These are phyloP conservation scores for Diachrysia chrysitis DNA, from an alignment of 2,888 invertebrate species.

Conservation along the genomic window DNA sequence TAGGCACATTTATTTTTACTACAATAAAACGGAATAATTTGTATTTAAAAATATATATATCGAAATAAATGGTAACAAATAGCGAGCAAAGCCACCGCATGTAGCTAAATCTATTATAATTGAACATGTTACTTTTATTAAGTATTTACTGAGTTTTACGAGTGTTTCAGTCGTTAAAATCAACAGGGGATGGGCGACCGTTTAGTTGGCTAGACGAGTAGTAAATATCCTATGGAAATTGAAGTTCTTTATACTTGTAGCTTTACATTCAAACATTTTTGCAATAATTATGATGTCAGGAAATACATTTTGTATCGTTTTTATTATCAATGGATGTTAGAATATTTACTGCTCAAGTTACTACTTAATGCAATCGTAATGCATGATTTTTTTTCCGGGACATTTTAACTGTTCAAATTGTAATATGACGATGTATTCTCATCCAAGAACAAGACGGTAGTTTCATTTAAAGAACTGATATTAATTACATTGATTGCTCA, in stretches of 20 bases:
- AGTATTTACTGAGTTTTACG: slow-evolving; percentile 51
- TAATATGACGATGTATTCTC: too few relatives aligned
- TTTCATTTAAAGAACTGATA: too few relatives aligned
- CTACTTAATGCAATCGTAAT: too few relatives aligned
- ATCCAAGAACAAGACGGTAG: too few relatives aligned
- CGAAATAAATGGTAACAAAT: not conserved
- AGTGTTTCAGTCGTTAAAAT: slow-evolving; percentile 40
- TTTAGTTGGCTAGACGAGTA: slow-evolving; percentile 33
- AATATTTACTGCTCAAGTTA: not conserved
- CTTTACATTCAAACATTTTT: slow-evolving; percentile 18
- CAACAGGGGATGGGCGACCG: slow-evolving; percentile 40
- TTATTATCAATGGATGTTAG: not conserved
- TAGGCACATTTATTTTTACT: too few relatives aligned
- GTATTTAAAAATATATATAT: too few relatives aligned
- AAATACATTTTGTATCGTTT: not conserved
- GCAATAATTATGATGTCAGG: not conserved
- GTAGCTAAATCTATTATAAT: slow-evolving; percentile 27
- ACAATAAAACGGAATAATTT: too few relatives aligned
- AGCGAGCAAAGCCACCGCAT: not conserved
- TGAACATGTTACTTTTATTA: slow-evolving; percentile 45
- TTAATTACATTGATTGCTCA: too few relatives aligned
- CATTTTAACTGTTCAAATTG: too few relatives aligned
- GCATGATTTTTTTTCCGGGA: too few relatives aligned
- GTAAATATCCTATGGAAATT: slow-evolving; percentile 28
- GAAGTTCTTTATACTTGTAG: not conserved